phyloP scores from a whole-genome alignment of 2,113 vertebrate genomes.

The Pelodiscus sinensis region DNA sequence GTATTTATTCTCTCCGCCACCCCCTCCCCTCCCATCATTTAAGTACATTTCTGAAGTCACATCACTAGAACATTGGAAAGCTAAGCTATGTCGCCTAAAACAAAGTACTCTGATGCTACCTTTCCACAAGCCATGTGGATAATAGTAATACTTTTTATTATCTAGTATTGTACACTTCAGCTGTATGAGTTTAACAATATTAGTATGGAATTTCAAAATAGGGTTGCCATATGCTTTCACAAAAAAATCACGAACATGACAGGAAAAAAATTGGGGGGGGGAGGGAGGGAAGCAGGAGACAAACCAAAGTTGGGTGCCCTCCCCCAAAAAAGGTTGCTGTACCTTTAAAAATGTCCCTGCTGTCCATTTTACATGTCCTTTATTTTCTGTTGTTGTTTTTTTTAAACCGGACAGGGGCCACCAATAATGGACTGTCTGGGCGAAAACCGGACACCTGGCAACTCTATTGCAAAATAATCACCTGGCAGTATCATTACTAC shows the following conservation, averaged over 20 bases:
- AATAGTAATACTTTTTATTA: background rate
- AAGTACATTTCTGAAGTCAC: background rate
- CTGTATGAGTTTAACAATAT: rapidly evolving
- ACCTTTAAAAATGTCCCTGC: no score
- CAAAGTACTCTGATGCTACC: rapidly evolving
- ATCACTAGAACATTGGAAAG: background rate
- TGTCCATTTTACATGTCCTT: no score
- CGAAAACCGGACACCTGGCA: no score
- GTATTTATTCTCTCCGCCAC: background rate
- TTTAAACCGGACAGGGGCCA: no score
- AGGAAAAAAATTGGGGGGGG: no score
- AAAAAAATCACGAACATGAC: no score
- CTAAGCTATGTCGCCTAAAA: background rate
- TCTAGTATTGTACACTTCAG: background rate
- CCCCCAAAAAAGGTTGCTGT: no score
- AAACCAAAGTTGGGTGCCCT: no score
- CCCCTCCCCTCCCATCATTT: background rate
- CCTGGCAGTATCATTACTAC: background rate
- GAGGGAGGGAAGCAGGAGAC: no score
- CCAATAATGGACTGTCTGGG: no score
- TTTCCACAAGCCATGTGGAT: background rate
- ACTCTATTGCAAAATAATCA: background rate
- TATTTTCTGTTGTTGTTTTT: no score
- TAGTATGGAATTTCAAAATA: background rate
- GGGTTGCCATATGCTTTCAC: no score